These are phyloP conservation scores for Helicoverpa assulta DNA, from an alignment of 2,888 invertebrate species.

Conservation along the genomic window DNA sequence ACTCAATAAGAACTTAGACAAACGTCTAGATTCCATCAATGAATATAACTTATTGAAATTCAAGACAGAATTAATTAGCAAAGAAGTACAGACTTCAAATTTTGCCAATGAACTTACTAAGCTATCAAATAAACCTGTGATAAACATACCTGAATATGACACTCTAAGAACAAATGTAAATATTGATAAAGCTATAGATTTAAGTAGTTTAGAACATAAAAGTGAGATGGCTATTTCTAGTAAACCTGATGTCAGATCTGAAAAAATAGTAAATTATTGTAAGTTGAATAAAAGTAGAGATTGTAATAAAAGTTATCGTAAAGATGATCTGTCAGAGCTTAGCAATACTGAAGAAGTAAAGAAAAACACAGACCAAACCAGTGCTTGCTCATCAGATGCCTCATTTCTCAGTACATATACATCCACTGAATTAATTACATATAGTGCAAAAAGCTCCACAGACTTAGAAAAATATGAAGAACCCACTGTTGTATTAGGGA, in stretches of 20 bases:
- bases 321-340: constrained; percentile 69
- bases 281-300: constrained; percentile 89
- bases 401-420: constrained; percentile 80
- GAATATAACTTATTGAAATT: constrained; percentile 69
- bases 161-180: constrained; percentile 83
- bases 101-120: constrained; percentile 74
- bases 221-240: constrained; percentile 73
- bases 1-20: constrained; percentile 79
- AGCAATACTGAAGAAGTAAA: constrained; percentile 61
- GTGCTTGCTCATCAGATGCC: constrained; percentile 79
- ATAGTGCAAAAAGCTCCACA: constrained; percentile 66
- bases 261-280: constrained; percentile 88
- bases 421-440: constrained; percentile 70
- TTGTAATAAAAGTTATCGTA: constrained; percentile 74
- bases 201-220: constrained; percentile 81
- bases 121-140: constrained; percentile 82
- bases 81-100: constrained; percentile 79
- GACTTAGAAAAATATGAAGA: constrained; percentile 65
- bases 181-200: constrained; percentile 79
- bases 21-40: constrained; percentile 69
- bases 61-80: constrained; percentile 74
- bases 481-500: constrained; percentile 44
- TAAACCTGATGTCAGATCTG: constrained; percentile 85
- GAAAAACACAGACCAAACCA: constrained; percentile 64
- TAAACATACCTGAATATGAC: constrained; percentile 84